Evolutionary conservation across 2,113 vertebrate species (phyloP), one percentile per base, ranked within the genome.

Genomic region (Hyaena hyaena): DNA sequence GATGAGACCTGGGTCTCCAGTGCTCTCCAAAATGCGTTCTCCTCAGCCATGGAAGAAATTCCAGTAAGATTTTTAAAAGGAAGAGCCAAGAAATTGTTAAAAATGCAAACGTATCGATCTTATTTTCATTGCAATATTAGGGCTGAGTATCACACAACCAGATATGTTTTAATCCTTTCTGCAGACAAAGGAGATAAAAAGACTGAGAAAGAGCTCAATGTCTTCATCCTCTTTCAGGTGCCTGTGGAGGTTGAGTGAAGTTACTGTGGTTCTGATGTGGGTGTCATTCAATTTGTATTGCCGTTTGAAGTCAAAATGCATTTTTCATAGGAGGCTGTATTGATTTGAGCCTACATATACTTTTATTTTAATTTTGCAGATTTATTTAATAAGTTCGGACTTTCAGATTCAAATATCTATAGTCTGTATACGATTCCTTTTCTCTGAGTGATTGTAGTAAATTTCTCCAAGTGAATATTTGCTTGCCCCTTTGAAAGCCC

Each of bases 71-170:
- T 45, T 90, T 90, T 80, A 90, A 85, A 79, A 58, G 39, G 77
- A 61, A 93, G 23, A 89, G 82, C 66, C 81, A 39, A 88, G 87
- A 92, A 55, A 92, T 6, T 85, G 84, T 92, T 71, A 55, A 48
- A 76, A 88, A 84, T 68, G 39, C 43, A 88, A 63, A 96, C 28
- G 8, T 26, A 82, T 92, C 2, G 8, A 66, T 95, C 74, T 65
- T 58, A 92, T 55, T 63, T 98, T 97, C n/a, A 79, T 79, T 94
- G 63, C 68, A 97, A 68, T 89, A 58, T 96, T 19, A 91, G 26
- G 73, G 31, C 45, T 86, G 23, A 90, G 23, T 73, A 55, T 73
- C 19, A 94, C 63, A n/a, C 53, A 80, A 55, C 15, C 2, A 4
- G 35, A 24, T 83, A 21, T 63, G 15, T 85, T 69, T 91, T 50